Percentiles rank a stretch among this genome's conserved stretches.
These are phyloP conservation scores for Hemichromis elongatus DNA, from an alignment of 2,113 vertebrate species.

Conservation along the genomic window DNA sequence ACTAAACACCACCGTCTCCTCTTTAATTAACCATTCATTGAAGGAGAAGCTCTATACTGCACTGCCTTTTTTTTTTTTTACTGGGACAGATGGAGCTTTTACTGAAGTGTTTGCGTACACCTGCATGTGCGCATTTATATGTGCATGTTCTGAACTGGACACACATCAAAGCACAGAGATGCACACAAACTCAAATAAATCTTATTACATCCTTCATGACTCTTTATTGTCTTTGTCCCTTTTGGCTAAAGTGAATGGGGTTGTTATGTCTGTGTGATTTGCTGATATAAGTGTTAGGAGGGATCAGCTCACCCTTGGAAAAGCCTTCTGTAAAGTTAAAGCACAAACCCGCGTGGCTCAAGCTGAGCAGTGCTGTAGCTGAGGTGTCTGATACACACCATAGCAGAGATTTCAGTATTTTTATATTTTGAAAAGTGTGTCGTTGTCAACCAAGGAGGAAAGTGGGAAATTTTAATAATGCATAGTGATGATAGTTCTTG, in stretches of 20 bases:
- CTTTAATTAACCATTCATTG: slow-evolving; percentile 66
- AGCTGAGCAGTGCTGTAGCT: background rate
- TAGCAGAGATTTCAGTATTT: background rate
- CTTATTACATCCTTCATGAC: background rate
- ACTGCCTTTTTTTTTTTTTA: slow-evolving; percentile 61
- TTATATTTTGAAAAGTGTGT: background rate
- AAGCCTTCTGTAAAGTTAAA: background rate
- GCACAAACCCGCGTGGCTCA: background rate
- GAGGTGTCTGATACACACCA: background rate
- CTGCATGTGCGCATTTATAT: background rate
- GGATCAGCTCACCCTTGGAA: background rate
- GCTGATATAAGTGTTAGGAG: background rate
- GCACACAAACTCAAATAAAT: background rate
- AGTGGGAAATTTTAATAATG: background rate
- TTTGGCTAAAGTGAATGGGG: background rate
- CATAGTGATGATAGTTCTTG: background rate
- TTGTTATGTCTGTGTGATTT: slow-evolving; percentile 5
- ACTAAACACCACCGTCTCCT: slow-evolving; percentile 60
- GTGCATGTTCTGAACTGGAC: background rate
- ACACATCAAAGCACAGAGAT: background rate
- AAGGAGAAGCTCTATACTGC: slow-evolving; percentile 44
- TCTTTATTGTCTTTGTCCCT: background rate
- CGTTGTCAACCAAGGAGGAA: background rate
- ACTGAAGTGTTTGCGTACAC: background rate
- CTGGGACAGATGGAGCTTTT: slow-evolving; percentile 24